These are phyloP conservation scores for Lucilia cuprina DNA, from an alignment of 1,140 invertebrate species.

Conservation along the genomic window DNA sequence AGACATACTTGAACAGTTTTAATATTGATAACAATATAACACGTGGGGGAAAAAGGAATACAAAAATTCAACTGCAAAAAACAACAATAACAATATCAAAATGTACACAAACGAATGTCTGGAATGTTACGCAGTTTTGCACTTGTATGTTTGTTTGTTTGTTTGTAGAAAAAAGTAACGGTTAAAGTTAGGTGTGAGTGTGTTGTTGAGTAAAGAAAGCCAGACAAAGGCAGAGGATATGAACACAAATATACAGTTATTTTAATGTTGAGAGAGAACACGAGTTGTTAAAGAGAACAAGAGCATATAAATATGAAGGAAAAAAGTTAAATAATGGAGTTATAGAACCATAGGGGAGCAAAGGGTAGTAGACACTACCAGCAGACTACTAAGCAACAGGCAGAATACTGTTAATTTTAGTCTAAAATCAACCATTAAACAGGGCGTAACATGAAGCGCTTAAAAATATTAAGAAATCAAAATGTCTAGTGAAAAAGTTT, in stretches of 20 bases:
- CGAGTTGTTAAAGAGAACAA: not conserved
- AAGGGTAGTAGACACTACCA: not conserved
- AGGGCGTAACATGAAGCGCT: slow-evolving; percentile 19
- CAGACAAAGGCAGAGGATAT: not conserved
- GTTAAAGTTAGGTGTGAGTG: not conserved
- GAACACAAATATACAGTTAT: not conserved
- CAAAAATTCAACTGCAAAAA: not conserved
- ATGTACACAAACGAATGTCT: slow-evolving; percentile 24
- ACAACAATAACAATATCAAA: not conserved
- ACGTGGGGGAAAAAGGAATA: not conserved
- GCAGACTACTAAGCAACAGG: slow-evolving; percentile 22
- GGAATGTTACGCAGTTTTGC: slow-evolving; percentile 31
- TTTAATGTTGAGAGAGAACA: not conserved
- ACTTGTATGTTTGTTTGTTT: not conserved
- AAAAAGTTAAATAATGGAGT: not conserved
- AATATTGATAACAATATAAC: slow-evolving; percentile 4
- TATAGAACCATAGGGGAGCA: not conserved
- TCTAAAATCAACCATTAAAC: slow-evolving; percentile 24
- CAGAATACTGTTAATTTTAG: slow-evolving; percentile 10
- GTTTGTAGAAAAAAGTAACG: not conserved
- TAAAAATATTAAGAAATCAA: not conserved
- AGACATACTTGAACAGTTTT: not conserved
- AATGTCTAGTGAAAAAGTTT: not conserved
- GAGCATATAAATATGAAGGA: not conserved
- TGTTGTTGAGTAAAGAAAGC: not conserved